Evolutionary conservation across 23 tunicate genomes (phyloP), one percentile per base, ranked within the genome.

Genomic region (Ascidia mentula): DNA sequence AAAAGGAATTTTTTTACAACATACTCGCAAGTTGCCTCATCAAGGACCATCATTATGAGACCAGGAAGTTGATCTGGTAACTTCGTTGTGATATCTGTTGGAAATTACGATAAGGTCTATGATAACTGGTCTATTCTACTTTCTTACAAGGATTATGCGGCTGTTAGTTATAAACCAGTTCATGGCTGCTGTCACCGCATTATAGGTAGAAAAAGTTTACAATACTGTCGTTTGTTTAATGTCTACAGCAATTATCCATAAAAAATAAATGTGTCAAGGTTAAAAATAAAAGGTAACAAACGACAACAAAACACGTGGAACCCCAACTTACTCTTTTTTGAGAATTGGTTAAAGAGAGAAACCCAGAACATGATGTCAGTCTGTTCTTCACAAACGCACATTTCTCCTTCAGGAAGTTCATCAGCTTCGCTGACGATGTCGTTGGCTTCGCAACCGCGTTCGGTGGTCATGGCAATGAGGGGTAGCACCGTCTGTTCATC

Each of bases 361-460:
- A 91, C 40, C 97, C 90, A 85, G 46, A 91, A 82, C 42, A 91
- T 38, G 13, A 81, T 36, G 36, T 91, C 75, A 12, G 74, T 77
- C 53, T 91, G 90, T 17, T 86, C 90, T 6, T 86, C 79, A 45
- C 97, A 91, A 0, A 85, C 40, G 59, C 97, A 91, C 84, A 72
- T 85, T 32, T 90, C 89, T 34, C 40, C 46, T 7, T 71, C 69
- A 22, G 77, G 59, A 69, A 40, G 28, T 40, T 46, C 77, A 5
- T 53, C 59, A 32, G 35, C 45, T 36, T 6, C 37, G 0, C 45
- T 75, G 31, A 28, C 40, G 40, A 74, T 78, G 24, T 69, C 80
- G 20, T 61, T 34, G 34, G 40, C 74, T 7, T 15, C 46, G 83
- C 96, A 90, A 0, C 89, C 96, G 1, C 89, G 75, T 40, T 85